phyloP scores from a whole-genome alignment of 2,797 vertebrate species.

The Enteromius anoplus region DNA sequence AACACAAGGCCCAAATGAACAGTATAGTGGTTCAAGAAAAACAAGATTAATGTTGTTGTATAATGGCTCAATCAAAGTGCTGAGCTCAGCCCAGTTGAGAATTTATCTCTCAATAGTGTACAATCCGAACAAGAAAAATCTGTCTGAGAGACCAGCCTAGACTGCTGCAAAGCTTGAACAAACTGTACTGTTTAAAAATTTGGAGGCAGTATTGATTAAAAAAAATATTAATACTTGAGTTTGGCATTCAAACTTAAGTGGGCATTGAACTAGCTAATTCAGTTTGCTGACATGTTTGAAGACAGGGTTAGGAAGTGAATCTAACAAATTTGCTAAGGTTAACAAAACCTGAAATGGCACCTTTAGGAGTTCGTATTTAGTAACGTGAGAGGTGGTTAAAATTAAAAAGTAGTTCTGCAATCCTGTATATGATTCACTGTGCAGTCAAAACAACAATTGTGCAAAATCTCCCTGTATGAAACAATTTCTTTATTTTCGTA shows the following conservation, averaged over 20 bases:
- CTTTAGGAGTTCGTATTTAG: background rate
- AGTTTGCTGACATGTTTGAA: background rate
- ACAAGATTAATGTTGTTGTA: background rate
- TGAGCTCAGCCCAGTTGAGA: conserved; percentile 11
- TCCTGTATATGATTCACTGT: background rate
- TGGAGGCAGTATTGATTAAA: background rate
- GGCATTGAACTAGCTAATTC: background rate
- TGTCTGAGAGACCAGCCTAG: background rate
- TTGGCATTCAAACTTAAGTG: background rate
- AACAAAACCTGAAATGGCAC: background rate
- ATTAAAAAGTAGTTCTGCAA: background rate
- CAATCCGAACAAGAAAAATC: background rate
- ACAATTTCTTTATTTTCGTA: background rate
- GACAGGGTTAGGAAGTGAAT: background rate
- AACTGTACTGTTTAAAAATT: background rate
- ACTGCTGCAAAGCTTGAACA: background rate
- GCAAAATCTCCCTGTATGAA: background rate
- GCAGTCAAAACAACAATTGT: background rate
- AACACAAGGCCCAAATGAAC: conserved; percentile 21
- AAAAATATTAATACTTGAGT: background rate
- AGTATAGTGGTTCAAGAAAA: conserved; percentile 16
- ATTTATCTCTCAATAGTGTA: background rate
- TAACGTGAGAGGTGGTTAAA: background rate
- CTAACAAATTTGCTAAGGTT: background rate
- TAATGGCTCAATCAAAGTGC: conserved; percentile 11